Evolutionary conservation across 2,113 vertebrate species (phyloP), one percentile per base, ranked within the genome.

Genomic region (Arothron firmamentum): DNA sequence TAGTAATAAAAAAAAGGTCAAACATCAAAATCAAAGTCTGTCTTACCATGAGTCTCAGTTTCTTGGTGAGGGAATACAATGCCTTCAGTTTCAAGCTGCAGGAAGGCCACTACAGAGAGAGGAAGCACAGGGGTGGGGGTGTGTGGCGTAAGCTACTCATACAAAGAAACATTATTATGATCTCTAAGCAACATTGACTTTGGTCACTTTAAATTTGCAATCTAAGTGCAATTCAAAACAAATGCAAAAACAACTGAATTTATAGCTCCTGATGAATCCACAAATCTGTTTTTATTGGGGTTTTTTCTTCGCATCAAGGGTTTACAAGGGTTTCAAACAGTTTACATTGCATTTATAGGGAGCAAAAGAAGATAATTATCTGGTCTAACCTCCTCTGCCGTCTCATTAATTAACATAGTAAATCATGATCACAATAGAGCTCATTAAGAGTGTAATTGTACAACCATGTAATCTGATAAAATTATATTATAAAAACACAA

Each of bases 31-130:
- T 75, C 79, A 81, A 87, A 83, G 79, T 85, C 77, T 70, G 52
- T 87, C 88, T 89, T 89, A 89, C 88, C 88, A 87, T 85, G 85
- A 84, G 80, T 85, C 75, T 89, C 88, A 89, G 88, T 84, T 79
- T 89, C 88, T 86, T 87, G 86, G 69, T 85, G 74, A 84, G 88
- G 88, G 86, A 86, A 89, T 78, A 89, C 82, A 89, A 88, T 87
- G 85, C 82, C 88, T 88, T 89, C 88, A 82, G 82, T 85, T 86
- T 89, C 88, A 89, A 87, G 88, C 86, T 88, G 88, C 88, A 89
- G 88, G 86, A 88, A 89, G 80, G 86, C 83, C 86, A 87, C 88
- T 89, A 88, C 82, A 88, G 88, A 87, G 85, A 89, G 82, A 89
- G 86, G 88, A 86, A 89, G 86, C 85, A 89, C 80, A 89, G 79